A percentile compares a stretch with the other conserved stretches of the same genome.
Evolutionary conservation across 2,113 vertebrate genomes (phyloP).

Genomic region (Vulpes ferrilata): DNA sequence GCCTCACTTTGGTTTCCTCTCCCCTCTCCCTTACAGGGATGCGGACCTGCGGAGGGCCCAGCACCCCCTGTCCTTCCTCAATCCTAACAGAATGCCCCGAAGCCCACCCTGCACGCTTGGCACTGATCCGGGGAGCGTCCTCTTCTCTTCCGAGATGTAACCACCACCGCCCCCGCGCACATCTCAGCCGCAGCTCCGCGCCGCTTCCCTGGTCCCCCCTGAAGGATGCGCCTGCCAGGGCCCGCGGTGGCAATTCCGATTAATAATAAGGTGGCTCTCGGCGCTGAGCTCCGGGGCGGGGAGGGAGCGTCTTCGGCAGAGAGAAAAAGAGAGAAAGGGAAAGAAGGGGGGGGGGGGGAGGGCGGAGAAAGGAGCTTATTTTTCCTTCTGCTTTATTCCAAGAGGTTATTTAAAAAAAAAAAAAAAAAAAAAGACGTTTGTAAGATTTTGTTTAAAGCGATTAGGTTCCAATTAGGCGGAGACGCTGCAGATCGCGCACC

Average conservation of each 20-base stretch:
- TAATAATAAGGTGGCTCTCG: constrained; percentile 75
- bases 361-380: constrained; percentile 17
- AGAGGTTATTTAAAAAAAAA: constrained; percentile 53
- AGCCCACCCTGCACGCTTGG: constrained; percentile 18
- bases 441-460: constrained; percentile 12
- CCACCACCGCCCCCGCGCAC: constrained; percentile 73
- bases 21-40: background rate
- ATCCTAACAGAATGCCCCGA: constrained; percentile 73
- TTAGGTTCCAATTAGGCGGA: constrained; percentile 22
- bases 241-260: constrained; percentile 63
- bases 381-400: constrained; percentile 57
- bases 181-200: constrained; percentile 65
- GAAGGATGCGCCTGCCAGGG: constrained; percentile 61
- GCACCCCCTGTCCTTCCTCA: background rate
- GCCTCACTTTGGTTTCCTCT: background rate
- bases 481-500: constrained; percentile 16
- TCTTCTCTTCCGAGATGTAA: constrained; percentile 66
- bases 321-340: constrained; percentile 50
- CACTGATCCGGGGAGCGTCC: constrained; percentile 32
- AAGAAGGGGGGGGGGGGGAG: background rate
- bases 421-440: constrained; percentile 20
- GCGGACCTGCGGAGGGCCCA: background rate
- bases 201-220: constrained; percentile 48
- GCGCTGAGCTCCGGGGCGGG: constrained; percentile 58
- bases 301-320: constrained; percentile 58